phyloP scores from a whole-genome alignment of 2,888 invertebrate genomes.

The Rhagonycha fulva region DNA sequence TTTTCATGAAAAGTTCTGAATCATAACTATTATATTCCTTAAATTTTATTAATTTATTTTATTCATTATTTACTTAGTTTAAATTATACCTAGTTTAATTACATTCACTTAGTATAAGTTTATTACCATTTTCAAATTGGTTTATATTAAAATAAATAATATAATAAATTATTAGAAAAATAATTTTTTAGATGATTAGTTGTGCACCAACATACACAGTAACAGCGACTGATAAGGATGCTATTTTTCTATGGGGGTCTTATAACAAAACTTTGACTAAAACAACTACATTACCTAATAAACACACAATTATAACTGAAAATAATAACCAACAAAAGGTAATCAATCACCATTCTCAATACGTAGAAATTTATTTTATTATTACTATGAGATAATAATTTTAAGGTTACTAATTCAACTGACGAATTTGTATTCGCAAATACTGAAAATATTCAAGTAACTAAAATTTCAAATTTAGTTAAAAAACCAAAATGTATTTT shows the following conservation, averaged over 20 bases:
- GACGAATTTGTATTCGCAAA: neutral
- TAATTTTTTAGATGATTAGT: conserved; percentile 61
- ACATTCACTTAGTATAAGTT: too few species aligned
- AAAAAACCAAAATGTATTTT: conserved; percentile 59
- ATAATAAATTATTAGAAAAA: too few species aligned
- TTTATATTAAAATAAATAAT: too few species aligned
- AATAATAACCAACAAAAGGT: neutral
- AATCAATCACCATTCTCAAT: neutral
- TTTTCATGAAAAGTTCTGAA: too few species aligned
- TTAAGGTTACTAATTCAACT: neutral
- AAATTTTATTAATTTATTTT: too few species aligned
- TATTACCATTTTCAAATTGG: too few species aligned
- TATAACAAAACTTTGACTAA: conserved; percentile 47
- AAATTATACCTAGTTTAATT: too few species aligned
- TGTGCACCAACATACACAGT: conserved; percentile 70
- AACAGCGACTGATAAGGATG: conserved; percentile 67
- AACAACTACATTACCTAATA: conserved; percentile 39
- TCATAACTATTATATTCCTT: too few species aligned
- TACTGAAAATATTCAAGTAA: neutral
- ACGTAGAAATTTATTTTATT: neutral
- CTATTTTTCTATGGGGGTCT: conserved; percentile 72
- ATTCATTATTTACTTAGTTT: too few species aligned
- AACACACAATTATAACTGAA: conserved; percentile 28
- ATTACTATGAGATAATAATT: neutral
- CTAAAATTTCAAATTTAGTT: conserved; percentile 37